A percentile compares a stretch with the other conserved stretches of the same genome.
Conservation (phyloP, 2,888 invertebrate genomes). For the Sialis lutaria region DNA sequence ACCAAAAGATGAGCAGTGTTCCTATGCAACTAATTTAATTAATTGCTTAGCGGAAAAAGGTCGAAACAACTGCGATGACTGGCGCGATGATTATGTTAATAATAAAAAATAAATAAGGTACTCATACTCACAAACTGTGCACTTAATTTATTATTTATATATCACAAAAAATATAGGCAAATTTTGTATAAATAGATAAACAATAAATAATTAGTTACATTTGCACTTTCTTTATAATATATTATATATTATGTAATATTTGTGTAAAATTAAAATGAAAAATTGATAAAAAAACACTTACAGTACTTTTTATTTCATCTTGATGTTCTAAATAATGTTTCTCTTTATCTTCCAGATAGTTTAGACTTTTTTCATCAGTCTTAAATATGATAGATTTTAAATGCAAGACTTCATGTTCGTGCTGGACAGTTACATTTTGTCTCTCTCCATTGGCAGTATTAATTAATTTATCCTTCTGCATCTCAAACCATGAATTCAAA, state of each 20-base stretch:
- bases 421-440: conserved; percentile 24
- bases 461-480: conserved; percentile 32
- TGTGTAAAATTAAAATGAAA: too few species aligned
- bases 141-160: not conserved
- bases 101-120: too few species aligned
- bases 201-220: not conserved
- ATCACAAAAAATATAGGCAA: not conserved
- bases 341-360: too few species aligned
- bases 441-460: conserved; percentile 35
- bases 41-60: conserved; percentile 53
- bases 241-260: too few species aligned
- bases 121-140: too few species aligned
- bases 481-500: conserved; percentile 33
- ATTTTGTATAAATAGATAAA: conserved; percentile 1
- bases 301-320: too few species aligned
- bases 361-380: conserved; percentile 8
- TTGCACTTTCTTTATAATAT: too few species aligned
- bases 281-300: too few species aligned
- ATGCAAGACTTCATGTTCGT: conserved; percentile 24
- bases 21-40: conserved; percentile 43
- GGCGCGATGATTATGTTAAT: conserved; percentile 31
- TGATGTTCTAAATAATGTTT: too few species aligned
- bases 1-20: conserved; percentile 40
- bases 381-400: conserved; percentile 27
- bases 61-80: conserved; percentile 56